A percentile compares a stretch with the other conserved stretches of the same genome.
Conservation (phyloP, 2,113 vertebrate species). For the Corythoichthys intestinalis region DNA sequence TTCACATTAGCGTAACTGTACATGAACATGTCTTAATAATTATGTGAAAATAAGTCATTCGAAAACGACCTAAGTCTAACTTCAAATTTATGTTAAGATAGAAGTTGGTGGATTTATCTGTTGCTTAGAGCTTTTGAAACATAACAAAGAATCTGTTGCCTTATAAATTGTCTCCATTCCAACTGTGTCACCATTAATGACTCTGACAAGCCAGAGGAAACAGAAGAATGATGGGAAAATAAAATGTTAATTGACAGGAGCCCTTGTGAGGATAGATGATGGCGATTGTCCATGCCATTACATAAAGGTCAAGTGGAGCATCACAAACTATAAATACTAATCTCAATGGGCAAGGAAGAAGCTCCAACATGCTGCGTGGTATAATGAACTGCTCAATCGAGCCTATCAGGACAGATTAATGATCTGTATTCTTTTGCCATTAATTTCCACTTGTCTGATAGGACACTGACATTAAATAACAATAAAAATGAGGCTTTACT, state of each 20-base stretch:
- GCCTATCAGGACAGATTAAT: not conserved
- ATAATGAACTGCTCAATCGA: constrained; percentile 5
- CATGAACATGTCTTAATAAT: not conserved
- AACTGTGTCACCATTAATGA: not conserved
- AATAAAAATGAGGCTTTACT: not conserved
- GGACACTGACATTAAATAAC: not conserved
- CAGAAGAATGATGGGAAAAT: constrained; percentile 8
- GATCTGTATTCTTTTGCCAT: not conserved
- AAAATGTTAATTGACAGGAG: constrained; percentile 23
- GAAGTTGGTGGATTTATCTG: not conserved
- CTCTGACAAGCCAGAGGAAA: not conserved
- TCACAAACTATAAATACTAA: constrained; percentile 26
- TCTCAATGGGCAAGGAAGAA: constrained; percentile 32
- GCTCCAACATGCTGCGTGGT: not conserved
- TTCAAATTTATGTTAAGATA: not conserved
- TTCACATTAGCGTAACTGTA: not conserved
- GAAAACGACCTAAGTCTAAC: too few relatives aligned
- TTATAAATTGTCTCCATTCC: not conserved
- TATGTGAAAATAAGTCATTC: not conserved
- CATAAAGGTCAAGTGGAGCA: constrained; percentile 45
- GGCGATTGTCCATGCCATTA: constrained; percentile 26
- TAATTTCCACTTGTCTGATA: not conserved
- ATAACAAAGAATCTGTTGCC: not conserved
- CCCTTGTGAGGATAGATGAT: constrained; percentile 20
- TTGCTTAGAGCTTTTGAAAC: not conserved